Evolutionary conservation across 2,888 invertebrate species (phyloP), one percentile per base, ranked within the genome.

Genomic region (Drosophila suboccidentalis): DNA sequence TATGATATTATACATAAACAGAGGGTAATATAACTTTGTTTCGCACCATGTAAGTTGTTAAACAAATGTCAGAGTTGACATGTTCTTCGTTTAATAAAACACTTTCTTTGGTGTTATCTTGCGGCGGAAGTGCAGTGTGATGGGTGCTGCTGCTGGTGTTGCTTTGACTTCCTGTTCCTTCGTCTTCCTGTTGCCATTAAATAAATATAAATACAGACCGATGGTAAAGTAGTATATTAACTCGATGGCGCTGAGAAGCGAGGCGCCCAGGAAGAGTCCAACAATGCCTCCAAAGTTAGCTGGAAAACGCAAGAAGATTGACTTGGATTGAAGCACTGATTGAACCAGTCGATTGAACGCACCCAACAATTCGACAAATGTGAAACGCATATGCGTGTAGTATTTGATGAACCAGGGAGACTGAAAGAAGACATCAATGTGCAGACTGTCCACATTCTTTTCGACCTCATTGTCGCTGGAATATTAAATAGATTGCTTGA

Each of bases 231-330:
- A 92, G 75, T 94, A 94, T 53, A 92, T 46, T 26, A 93, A 54
- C 76, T 94, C 94, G 11, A 92, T 82, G 22, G 90, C 92, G 81
- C 93, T 94, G 6, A 94, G 80, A 1, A 94, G 75, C 1, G 94
- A 94, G 53, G 92, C 93, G 3, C 94, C 93, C 34, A 94, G 80
- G 74, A 93, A 94, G n/a, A 94, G 90, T 5, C 94, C 93, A 54
- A 93, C 93, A 51, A 93, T 92, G 13, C 94, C 93, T 22, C 93
- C 94, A 75, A 94, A 93, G 60, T 91, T 92, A 26, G 93, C 94
- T 94, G 47, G 1, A 53, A 68, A 41, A 22, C 8, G 88, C 90
- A 44, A 91, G 9, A 57, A 13, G 0, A 53, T 38, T 10, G 17
- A 36, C 11, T 36, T 1, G 0, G 11, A 53, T 44, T 6, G 17